Percentiles rank a stretch among this genome's conserved stretches.
Evolutionary conservation across 1,140 invertebrate genomes (phyloP).

Genomic region (Trinorchestia longiramus): DNA sequence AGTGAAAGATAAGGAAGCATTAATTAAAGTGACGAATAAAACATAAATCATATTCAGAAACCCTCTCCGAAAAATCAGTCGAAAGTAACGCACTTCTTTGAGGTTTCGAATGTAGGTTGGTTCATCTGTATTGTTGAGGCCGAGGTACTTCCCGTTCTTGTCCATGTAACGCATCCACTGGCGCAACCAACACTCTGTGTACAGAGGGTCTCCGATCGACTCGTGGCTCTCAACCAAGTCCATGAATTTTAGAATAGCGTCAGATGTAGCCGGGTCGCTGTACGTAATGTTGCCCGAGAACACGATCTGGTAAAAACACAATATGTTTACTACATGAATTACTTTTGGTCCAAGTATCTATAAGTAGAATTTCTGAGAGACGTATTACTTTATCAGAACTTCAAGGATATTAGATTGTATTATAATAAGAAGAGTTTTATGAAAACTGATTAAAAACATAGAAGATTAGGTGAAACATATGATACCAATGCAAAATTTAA

Average conservation of each 20-base stretch:
- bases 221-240: slow-evolving; percentile 83
- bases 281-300: slow-evolving; percentile 88
- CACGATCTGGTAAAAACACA: slow-evolving; percentile 78
- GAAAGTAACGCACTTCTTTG: slow-evolving; percentile 76
- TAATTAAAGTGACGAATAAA: too few relatives aligned
- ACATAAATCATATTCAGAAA: too few relatives aligned
- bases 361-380: too few relatives aligned
- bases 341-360: neutral
- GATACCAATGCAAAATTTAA: too few relatives aligned
- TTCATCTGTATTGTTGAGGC: slow-evolving; percentile 82
- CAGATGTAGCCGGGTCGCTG: slow-evolving; percentile 83
- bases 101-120: slow-evolving; percentile 81
- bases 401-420: too few relatives aligned
- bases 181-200: slow-evolving; percentile 92
- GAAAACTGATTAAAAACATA: too few relatives aligned
- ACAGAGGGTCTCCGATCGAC: slow-evolving; percentile 80
- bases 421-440: too few relatives aligned
- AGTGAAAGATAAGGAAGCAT: too few relatives aligned
- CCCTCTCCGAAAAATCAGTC: neutral
- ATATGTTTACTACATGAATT: neutral
- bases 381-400: too few relatives aligned
- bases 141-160: slow-evolving; percentile 80
- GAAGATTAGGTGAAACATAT: too few relatives aligned
- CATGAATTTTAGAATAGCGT: slow-evolving; percentile 83
- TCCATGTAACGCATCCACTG: slow-evolving; percentile 84